Evolutionary conservation across 2,113 vertebrate genomes (phyloP), one percentile per base, ranked within the genome.

Genomic region (Odobenus rosmarus): DNA sequence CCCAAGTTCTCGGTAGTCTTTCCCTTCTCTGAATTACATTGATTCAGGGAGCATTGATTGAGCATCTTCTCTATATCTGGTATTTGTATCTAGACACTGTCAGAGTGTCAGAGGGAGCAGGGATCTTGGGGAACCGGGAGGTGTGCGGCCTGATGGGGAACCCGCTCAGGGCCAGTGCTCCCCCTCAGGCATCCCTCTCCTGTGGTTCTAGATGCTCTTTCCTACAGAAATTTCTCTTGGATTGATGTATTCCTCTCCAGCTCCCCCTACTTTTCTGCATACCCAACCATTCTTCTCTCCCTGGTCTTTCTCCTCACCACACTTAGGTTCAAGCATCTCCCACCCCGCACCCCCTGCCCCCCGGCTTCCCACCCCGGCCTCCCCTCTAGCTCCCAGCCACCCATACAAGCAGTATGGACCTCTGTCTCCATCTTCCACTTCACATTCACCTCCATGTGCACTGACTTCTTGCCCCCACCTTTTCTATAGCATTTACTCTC

Each of bases 321-420:
- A 15, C 0, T 0, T 33, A 49, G 23, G 28, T 26, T 23, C 11
- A 51, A 18, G 46, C 21, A 8, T 82, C 79, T 26, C n/a, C 36
- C 0, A 0, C 1, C 46, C 46, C 39, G 39, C 1, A 46, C 4
- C 1, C 23, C 36, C 57, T 46, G 28, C 28, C 6, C 8, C 61
- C 33, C 6, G 23, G 39, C 39, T 39, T 39, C 15, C 55, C 26
- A 36, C 67, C 67, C 33, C 8, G 9, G 33, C 67, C 67, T 69
- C 67, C 16, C 12, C 19, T 79, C 18, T 13, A 57, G 42, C 42
- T 51, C 33, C 31, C 2, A 5, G 61, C 18, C 15, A 0, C 36
- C 11, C 1, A 16, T 23, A 57, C 16, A 28, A 4, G 72, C 4
- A 1, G 15, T 31, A 16, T 15, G 51, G 15, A 21, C 42, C 15